Base-by-base conservation (phyloP, 2,113 vertebrate genomes). In the Myrmophylax atrothorax region DNA sequence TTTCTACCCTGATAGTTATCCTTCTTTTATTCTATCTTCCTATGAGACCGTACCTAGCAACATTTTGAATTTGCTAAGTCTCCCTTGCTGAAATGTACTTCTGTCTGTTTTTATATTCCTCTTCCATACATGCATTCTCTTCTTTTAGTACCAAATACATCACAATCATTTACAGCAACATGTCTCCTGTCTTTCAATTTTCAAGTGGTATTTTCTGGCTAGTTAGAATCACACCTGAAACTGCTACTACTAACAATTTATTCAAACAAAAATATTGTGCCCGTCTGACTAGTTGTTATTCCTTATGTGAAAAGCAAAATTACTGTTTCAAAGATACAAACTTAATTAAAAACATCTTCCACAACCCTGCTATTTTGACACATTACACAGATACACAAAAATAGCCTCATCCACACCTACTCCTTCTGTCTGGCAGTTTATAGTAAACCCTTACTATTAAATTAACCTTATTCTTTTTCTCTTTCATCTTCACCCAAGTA, bases 401-500 rank as follows among this genome's bases (percentile, higher is more conserved):
- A 96, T 90, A 93, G 83, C 76, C 31, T 87, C 17, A 14, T 86
- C 89, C 83, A 90, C 94, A 89, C 94, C 89, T 92, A 90, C 80
- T 93, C 80, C 38, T 93, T 78, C 84, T 95, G 46, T 63, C 90
- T 84, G 79, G 80, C 52, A 84, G 93, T 91, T 93, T 87, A 93
- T 26, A 90, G 79, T 67, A 84, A 89, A 93, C 55, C 68, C 64
- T 80, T 89, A 87, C 68, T 64, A 95, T 94, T 86, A 96, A 74
- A 90, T 92, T 75, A 94, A 81, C 64, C 69, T 87, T 89, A 28
- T 87, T 94, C 55, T 88, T 80, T 90, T 75, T 19, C 18, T 25
- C 86, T 96, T 97, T 96, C 89, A 97, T 96, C 94, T 96, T 92
- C 89, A 75, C 77, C 94, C 93, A 95, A 92, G 35, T 78, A 89